Percentiles rank a stretch among this genome's conserved stretches.
Evolutionary conservation across 2,113 vertebrate genomes (phyloP).

Genomic region (Oreochromis spilurus): DNA sequence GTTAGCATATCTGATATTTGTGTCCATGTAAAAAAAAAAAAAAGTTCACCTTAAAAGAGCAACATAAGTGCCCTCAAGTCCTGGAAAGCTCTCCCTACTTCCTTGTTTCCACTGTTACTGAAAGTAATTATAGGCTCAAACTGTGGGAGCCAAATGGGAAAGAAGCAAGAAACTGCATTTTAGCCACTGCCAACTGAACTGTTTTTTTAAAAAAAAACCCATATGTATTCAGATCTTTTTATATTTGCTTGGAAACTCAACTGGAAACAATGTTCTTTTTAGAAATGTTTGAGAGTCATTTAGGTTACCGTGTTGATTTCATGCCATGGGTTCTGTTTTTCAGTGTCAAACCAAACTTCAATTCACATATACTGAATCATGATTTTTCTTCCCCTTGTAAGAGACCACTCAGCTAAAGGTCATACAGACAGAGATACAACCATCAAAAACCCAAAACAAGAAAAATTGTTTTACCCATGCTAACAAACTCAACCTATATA

Average conservation of each 20-base stretch:
- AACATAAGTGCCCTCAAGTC: not conserved
- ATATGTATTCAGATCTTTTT: not conserved
- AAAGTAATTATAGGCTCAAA: not conserved
- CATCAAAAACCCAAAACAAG: not conserved
- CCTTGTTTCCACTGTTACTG: not conserved
- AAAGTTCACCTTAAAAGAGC: not conserved
- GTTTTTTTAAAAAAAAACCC: not conserved
- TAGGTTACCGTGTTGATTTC: not conserved
- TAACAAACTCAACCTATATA: not conserved
- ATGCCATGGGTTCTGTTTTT: not conserved
- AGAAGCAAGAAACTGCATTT: not conserved
- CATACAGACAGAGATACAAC: fast-evolving
- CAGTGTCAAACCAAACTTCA: not conserved
- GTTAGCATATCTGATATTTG: not conserved
- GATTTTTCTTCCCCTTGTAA: not conserved
- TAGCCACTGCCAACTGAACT: not conserved
- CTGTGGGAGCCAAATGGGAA: not conserved
- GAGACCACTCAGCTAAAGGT: not conserved
- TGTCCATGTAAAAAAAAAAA: not conserved
- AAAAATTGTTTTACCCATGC: no score
- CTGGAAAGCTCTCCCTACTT: not conserved
- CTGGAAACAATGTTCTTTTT: not conserved
- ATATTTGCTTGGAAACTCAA: not conserved
- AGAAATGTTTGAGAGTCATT: not conserved
- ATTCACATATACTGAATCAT: not conserved